These are phyloP conservation scores for Dryadula phaetusa DNA, from an alignment of 2,888 invertebrate species.

Conservation along the genomic window DNA sequence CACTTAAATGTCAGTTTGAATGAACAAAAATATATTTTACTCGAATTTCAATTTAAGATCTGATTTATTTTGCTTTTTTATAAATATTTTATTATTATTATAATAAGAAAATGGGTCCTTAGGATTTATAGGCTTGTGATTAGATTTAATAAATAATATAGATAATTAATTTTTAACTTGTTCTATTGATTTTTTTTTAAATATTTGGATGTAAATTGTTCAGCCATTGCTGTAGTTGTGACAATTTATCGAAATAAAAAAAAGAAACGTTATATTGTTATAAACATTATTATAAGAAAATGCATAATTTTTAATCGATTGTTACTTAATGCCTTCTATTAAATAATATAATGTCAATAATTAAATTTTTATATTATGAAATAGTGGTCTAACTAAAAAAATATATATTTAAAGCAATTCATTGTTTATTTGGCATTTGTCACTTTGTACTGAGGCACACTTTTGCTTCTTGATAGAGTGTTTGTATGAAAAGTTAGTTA, in stretches of 20 bases:
- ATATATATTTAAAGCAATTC: too few species aligned
- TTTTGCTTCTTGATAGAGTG: too few species aligned
- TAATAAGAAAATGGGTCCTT: slow-evolving; percentile 3
- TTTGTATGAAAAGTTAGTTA: too few species aligned
- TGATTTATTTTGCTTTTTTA: slow-evolving; percentile 8
- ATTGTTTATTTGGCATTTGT: too few species aligned
- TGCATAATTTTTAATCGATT: slow-evolving; percentile 20
- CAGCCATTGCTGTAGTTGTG: slow-evolving; percentile 8
- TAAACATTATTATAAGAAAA: slow-evolving; percentile 13
- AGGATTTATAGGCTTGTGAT: slow-evolving; percentile 27
- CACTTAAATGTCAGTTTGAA: background rate
- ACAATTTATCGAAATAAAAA: slow-evolving; percentile 11
- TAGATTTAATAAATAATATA: slow-evolving; percentile 8
- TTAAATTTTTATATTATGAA: background rate
- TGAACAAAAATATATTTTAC: background rate
- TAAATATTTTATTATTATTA: background rate
- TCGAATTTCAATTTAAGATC: slow-evolving; percentile 7
- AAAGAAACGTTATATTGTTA: background rate
- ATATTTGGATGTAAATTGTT: slow-evolving; percentile 11
- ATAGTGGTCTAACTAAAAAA: slow-evolving; percentile 9
- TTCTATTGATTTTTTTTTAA: slow-evolving; percentile 4
- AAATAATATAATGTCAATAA: slow-evolving; percentile 8
- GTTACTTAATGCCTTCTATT: slow-evolving; percentile 24
- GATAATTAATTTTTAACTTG: slow-evolving; percentile 12
- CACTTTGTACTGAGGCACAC: too few species aligned